Percentiles rank a stretch among this genome's conserved stretches.
Conservation (phyloP, 2,888 invertebrate genomes). For the Diaperis boleti region DNA sequence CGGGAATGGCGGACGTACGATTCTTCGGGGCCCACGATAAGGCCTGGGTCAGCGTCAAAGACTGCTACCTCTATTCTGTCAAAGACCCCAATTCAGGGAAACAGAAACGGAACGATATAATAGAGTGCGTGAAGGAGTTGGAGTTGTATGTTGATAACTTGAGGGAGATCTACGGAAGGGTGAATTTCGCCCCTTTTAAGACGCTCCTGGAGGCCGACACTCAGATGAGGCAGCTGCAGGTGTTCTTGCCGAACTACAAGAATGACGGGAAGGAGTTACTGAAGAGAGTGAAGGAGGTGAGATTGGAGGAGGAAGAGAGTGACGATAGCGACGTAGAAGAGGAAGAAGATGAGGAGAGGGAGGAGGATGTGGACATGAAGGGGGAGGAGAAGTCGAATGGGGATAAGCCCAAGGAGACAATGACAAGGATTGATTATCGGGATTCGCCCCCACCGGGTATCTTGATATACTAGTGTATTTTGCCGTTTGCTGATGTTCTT, state of each 20-base stretch:
- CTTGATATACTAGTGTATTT: too few species aligned
- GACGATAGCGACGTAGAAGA: conserved; percentile 36
- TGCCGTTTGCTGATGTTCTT: neutral
- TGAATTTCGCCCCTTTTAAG: conserved; percentile 79
- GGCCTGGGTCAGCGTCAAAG: conserved; percentile 88
- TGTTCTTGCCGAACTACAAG: conserved; percentile 70
- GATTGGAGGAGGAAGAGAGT: conserved; percentile 12
- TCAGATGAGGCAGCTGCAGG: conserved; percentile 73
- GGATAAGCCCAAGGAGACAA: conserved; percentile 45
- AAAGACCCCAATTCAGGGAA: conserved; percentile 78
- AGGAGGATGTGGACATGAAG: conserved; percentile 46
- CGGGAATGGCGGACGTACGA: conserved; percentile 85
- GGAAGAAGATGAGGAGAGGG: conserved; percentile 42
- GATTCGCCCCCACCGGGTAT: too few species aligned
- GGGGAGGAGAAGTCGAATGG: conserved; percentile 5
- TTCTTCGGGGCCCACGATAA: conserved; percentile 97
- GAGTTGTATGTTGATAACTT: conserved; percentile 81
- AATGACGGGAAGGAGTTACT: conserved; percentile 20
- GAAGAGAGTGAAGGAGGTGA: conserved; percentile 17
- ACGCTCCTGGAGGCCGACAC: conserved; percentile 76
- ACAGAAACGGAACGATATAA: conserved; percentile 71
- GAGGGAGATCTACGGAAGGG: conserved; percentile 77
- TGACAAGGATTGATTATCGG: conserved; percentile 37
- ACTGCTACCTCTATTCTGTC: conserved; percentile 86
- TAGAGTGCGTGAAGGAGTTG: conserved; percentile 79